Evolutionary conservation across 1,140 invertebrate genomes (phyloP).

Genomic region (Brachystomella parvula): DNA sequence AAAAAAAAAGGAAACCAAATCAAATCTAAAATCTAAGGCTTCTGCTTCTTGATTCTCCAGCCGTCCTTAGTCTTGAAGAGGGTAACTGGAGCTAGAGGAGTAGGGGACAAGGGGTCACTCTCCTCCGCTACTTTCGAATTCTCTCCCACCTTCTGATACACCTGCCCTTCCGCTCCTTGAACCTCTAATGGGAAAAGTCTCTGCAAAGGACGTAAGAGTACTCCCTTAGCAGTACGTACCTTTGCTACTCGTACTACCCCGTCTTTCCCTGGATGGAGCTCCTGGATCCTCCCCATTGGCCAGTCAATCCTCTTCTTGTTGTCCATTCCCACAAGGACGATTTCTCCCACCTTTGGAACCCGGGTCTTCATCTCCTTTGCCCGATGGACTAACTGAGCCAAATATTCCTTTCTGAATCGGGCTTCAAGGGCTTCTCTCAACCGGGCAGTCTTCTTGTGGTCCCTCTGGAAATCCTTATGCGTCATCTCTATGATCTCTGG

Average conservation of each 20-base stretch:
- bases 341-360: slow-evolving; percentile 4
- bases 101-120: too few relatives aligned
- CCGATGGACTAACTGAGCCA: background rate
- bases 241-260: background rate
- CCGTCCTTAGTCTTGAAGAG: background rate
- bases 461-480: too few relatives aligned
- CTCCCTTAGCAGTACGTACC: slow-evolving; percentile 9
- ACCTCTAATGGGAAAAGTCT: slow-evolving; percentile 18
- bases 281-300: slow-evolving; percentile 11
- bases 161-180: background rate
- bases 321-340: slow-evolving; percentile 17
- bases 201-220: slow-evolving; percentile 1
- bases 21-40: too few relatives aligned
- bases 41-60: background rate
- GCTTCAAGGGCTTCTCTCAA: background rate
- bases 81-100: too few relatives aligned
- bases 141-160: background rate
- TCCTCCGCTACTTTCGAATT: background rate
- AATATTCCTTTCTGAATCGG: background rate
- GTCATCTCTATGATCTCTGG: too few relatives aligned
- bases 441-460: background rate
- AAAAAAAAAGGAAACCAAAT: too few relatives aligned
- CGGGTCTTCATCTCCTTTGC: background rate
- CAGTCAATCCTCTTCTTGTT: slow-evolving; percentile 14
- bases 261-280: slow-evolving; percentile 11